A percentile compares a stretch with the other conserved stretches of the same genome.
Evolutionary conservation across 1,140 invertebrate species (phyloP).

Genomic region (Druon quercuslanigerum): DNA sequence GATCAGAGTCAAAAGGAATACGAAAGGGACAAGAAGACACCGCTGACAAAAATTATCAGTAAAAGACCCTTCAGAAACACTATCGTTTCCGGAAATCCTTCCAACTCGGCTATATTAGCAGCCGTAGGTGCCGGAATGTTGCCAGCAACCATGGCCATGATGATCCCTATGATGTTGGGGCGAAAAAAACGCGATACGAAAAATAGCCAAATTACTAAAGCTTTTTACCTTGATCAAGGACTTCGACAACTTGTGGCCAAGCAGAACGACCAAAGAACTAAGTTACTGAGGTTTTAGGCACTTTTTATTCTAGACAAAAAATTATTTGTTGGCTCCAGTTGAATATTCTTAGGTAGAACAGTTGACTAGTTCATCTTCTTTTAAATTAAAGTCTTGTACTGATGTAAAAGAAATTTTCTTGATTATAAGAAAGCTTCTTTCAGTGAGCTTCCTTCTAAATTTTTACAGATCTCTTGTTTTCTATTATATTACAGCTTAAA

Average conservation of each 20-base stretch:
- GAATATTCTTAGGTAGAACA: background rate
- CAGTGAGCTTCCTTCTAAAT: no score
- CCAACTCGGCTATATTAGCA: constrained; percentile 79
- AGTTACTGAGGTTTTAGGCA: constrained; percentile 20
- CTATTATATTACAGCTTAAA: no score
- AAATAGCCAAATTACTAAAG: background rate
- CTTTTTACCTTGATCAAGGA: constrained; percentile 16
- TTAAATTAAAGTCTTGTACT: no score
- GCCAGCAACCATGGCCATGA: constrained; percentile 86
- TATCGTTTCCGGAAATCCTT: constrained; percentile 53
- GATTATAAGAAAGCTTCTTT: background rate
- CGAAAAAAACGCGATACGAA: constrained; percentile 65
- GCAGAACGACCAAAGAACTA: constrained; percentile 33
- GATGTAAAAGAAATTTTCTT: background rate
- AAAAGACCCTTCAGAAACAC: constrained; percentile 63
- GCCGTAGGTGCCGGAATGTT: constrained; percentile 86
- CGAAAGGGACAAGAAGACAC: constrained; percentile 67
- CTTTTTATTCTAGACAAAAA: background rate
- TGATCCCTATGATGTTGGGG: constrained; percentile 84
- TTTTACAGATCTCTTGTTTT: no score
- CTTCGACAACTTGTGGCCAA: constrained; percentile 20
- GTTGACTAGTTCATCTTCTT: background rate
- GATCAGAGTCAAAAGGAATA: constrained; percentile 78
- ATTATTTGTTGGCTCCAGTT: background rate
- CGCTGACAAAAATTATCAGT: constrained; percentile 52